These are phyloP conservation scores for Aleadryas rufinucha DNA, from an alignment of 2,113 vertebrate species.

Conservation along the genomic window DNA sequence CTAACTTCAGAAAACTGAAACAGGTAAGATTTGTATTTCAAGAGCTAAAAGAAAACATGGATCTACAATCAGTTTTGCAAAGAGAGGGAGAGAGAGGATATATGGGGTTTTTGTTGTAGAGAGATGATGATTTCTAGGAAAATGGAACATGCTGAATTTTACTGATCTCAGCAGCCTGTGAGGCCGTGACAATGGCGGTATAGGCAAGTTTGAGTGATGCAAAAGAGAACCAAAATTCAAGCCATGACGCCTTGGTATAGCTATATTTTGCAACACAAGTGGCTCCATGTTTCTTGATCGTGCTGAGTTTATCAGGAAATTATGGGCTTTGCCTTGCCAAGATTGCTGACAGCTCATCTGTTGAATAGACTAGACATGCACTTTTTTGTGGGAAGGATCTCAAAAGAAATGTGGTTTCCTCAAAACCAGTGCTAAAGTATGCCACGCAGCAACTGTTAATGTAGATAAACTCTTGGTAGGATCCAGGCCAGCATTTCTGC, in stretches of 20 bases:
- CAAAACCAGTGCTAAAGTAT: background rate
- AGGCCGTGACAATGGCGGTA: fast-evolving
- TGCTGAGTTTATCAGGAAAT: background rate
- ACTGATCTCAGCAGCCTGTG: background rate
- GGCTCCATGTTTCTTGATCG: background rate
- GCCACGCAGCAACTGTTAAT: background rate
- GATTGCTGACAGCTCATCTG: background rate
- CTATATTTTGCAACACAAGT: background rate
- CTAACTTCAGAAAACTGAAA: background rate
- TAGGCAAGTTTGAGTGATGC: background rate
- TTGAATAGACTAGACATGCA: background rate
- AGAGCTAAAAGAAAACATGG: background rate
- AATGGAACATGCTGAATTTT: background rate
- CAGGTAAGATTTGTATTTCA: background rate
- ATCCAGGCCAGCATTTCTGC: background rate
- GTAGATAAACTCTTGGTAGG: background rate
- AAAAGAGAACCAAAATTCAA: background rate
- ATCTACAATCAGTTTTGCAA: background rate
- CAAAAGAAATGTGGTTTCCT: background rate
- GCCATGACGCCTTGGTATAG: background rate
- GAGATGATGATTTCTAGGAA: background rate
- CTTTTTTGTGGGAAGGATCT: background rate
- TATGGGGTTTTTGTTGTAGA: background rate
- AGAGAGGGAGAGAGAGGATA: background rate
- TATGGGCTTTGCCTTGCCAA: background rate